These are phyloP conservation scores for Chymomyza caudatula DNA, from an alignment of 2,888 invertebrate species.

Conservation along the genomic window DNA sequence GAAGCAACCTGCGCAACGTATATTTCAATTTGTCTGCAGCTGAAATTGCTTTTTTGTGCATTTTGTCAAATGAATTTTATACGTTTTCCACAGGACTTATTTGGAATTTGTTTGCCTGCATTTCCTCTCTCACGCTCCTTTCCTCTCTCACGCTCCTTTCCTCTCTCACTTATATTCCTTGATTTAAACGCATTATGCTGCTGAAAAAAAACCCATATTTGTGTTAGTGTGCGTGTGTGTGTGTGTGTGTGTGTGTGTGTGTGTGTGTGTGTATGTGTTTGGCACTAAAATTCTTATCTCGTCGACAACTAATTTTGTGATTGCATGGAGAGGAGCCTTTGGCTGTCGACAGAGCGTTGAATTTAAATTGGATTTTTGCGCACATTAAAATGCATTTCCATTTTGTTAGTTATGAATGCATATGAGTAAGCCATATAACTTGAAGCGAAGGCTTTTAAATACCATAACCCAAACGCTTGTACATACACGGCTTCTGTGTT, in stretches of 20 bases:
- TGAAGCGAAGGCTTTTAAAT: not conserved
- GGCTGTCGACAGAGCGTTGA: slow-evolving; percentile 65
- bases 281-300: slow-evolving; percentile 67
- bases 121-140: slow-evolving; percentile 1
- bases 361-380: slow-evolving; percentile 76
- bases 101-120: slow-evolving; percentile 61
- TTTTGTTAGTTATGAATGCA: slow-evolving; percentile 68
- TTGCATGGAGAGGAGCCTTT: slow-evolving; percentile 45
- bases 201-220: not conserved
- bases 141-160: not conserved
- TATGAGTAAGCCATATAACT: slow-evolving; percentile 36
- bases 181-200: slow-evolving; percentile 66
- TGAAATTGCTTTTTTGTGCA: slow-evolving; percentile 71
- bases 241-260: not conserved
- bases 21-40: slow-evolving; percentile 73
- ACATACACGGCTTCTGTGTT: not conserved
- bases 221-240: not conserved
- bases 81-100: slow-evolving; percentile 68
- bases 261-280: not conserved
- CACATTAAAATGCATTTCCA: slow-evolving; percentile 74
- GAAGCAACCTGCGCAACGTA: slow-evolving; percentile 36
- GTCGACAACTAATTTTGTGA: slow-evolving; percentile 70
- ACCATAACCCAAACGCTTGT: not conserved
- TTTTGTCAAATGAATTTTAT: slow-evolving; percentile 73
- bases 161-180: slow-evolving; percentile 39